Percentiles rank a stretch among this genome's conserved stretches.
These are phyloP conservation scores for Venturia canescens DNA, from an alignment of 1,140 invertebrate species.

Conservation along the genomic window DNA sequence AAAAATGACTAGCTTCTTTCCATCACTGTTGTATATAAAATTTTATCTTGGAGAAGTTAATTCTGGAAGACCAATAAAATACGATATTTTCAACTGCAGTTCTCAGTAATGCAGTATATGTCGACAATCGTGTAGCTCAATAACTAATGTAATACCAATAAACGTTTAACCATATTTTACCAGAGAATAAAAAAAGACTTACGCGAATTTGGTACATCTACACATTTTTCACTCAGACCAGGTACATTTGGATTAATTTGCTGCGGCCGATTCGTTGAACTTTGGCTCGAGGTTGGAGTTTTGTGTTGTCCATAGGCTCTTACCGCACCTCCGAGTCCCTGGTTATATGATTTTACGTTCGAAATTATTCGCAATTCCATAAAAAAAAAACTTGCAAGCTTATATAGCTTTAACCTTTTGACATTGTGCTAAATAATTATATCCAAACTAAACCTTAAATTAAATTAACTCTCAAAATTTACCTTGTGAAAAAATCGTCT, in stretches of 20 bases:
- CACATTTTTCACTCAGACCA: constrained; percentile 81
- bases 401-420: constrained; percentile 46
- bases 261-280: not conserved
- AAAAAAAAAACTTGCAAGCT: too few relatives aligned
- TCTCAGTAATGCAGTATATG: too few relatives aligned
- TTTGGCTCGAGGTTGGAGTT: not conserved
- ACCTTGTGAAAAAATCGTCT: constrained; percentile 43
- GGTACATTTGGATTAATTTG: constrained; percentile 74
- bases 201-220: constrained; percentile 77
- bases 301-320: constrained; percentile 3
- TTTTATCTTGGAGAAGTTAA: too few relatives aligned
- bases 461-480: not conserved
- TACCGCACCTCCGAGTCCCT: not conserved
- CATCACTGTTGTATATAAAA: too few relatives aligned
- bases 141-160: too few relatives aligned
- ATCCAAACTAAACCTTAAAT: not conserved
- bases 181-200: constrained; percentile 61
- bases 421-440: constrained; percentile 16
- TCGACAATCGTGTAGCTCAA: too few relatives aligned
- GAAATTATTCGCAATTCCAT: too few relatives aligned
- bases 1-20: too few relatives aligned
- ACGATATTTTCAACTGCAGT: too few relatives aligned
- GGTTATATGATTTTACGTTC: too few relatives aligned
- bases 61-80: too few relatives aligned
- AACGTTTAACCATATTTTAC: too few relatives aligned